Conservation (phyloP, 2,888 invertebrate genomes). For the Hypsopygia costalis region DNA sequence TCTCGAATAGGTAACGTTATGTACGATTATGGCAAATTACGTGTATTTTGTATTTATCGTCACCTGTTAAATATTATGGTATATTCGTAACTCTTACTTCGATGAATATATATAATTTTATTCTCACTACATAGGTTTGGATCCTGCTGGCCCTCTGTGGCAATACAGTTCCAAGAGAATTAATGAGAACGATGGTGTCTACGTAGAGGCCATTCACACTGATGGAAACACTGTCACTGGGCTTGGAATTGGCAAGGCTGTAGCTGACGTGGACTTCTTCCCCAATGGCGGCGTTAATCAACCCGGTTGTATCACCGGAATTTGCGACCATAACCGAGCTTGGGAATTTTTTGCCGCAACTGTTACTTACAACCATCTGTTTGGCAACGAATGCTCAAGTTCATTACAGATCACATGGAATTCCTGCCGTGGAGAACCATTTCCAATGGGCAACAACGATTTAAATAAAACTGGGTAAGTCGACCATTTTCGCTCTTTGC, state of each 20-base stretch:
- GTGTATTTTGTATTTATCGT: too few species aligned
- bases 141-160: constrained; percentile 63
- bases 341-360: constrained; percentile 53
- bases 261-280: constrained; percentile 79
- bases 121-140: too few species aligned
- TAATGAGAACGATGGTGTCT: constrained; percentile 15
- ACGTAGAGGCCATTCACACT: constrained; percentile 38
- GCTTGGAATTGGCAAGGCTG: constrained; percentile 64
- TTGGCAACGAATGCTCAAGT: constrained; percentile 38
- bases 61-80: constrained; percentile 7
- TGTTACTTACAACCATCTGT: constrained; percentile 45
- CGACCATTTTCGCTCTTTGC: too few species aligned
- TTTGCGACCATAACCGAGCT: constrained; percentile 56
- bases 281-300: constrained; percentile 38
- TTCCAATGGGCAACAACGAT: constrained; percentile 44
- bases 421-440: constrained; percentile 38
- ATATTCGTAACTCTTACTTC: not conserved
- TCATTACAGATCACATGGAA: constrained; percentile 39
- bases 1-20: too few species aligned
- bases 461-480: constrained; percentile 1
- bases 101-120: too few species aligned
- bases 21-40: too few species aligned
- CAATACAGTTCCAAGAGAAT: constrained; percentile 13
- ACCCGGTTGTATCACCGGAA: constrained; percentile 45
- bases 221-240: constrained; percentile 46